Evolutionary conservation across 1,140 invertebrate genomes (phyloP).

Genomic region (Oedothorax gibbosus): DNA sequence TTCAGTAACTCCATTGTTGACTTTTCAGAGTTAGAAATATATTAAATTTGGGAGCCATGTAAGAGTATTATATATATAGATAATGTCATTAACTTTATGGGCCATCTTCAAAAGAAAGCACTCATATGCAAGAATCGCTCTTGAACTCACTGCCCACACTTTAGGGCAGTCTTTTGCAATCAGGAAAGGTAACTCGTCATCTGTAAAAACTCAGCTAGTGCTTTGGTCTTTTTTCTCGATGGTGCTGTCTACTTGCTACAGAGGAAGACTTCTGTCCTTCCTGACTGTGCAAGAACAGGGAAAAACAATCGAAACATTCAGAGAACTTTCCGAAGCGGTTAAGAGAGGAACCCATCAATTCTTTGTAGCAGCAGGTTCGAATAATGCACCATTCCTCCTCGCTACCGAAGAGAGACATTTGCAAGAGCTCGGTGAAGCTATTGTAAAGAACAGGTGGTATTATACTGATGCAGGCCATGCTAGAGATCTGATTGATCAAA

Average conservation of each 20-base stretch:
- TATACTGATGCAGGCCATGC: too few species aligned
- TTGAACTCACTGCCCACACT: neutral
- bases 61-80: too few species aligned
- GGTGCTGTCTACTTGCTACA: conserved; percentile 14
- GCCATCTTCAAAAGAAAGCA: neutral
- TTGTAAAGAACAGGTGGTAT: too few species aligned
- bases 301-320: neutral
- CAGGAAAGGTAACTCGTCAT: neutral
- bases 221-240: neutral
- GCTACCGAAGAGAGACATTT: too few species aligned
- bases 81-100: neutral
- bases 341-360: neutral
- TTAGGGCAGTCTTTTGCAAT: neutral
- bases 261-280: conserved; percentile 6
- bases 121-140: neutral
- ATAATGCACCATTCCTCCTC: too few species aligned
- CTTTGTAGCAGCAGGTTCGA: neutral
- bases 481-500: too few species aligned
- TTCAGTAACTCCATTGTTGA: too few species aligned
- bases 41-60: too few species aligned
- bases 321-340: conserved; percentile 13
- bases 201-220: neutral
- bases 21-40: too few species aligned
- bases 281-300: neutral
- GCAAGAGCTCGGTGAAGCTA: too few species aligned